Base-by-base conservation (phyloP, 1,140 invertebrate species). In the Drosophila tristis region DNA sequence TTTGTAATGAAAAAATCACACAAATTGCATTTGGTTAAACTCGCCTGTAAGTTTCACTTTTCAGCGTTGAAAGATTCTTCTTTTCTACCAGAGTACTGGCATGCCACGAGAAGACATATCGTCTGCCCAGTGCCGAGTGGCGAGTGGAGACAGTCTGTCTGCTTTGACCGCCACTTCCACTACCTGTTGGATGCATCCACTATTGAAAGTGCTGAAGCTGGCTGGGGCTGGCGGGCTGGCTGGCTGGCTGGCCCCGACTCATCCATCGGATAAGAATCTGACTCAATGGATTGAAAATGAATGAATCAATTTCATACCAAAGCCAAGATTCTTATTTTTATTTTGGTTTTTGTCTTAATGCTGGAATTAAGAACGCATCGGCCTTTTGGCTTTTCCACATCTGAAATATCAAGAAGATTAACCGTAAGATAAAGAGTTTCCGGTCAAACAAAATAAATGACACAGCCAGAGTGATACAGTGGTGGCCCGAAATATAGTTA, bases 391-490 rank as follows among this genome's bases (percentile, higher is more conserved):
- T 60, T 66, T 48, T 63, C 45, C 54, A 74, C 72, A 84, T 82
- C 70, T 75, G 70, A 86, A 80, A 81, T 76, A 81, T 87, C 74
- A 81, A 87, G 79, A 60, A 78, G 82, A 85, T 85, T 74, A 80
- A 66, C 81, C 78, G 79, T 48, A 67, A 80, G 81, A 85, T 85
- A 85, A 85, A 67, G 70, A 78, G 80, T 85, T 85, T 85, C 81
- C 81, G 81, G 81, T 87, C 74, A 78, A 87, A 53, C 51, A 59
- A 76, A 81, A 68, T 74, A 81, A 86, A 78, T 66, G 70, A 74
- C 68, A 76, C 66, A 79, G 63, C 43, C 47, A 7, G 61, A 45
- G 50, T 56, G 0, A 26, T 67, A 86, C 81, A 87, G 56, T 78
- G 56, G 35, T 55, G 58, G 72, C 50, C 44, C 8, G 16, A 16